These are phyloP conservation scores for Prochilodus magdalenae DNA, from an alignment of 2,113 vertebrate genomes.

Conservation along the genomic window DNA sequence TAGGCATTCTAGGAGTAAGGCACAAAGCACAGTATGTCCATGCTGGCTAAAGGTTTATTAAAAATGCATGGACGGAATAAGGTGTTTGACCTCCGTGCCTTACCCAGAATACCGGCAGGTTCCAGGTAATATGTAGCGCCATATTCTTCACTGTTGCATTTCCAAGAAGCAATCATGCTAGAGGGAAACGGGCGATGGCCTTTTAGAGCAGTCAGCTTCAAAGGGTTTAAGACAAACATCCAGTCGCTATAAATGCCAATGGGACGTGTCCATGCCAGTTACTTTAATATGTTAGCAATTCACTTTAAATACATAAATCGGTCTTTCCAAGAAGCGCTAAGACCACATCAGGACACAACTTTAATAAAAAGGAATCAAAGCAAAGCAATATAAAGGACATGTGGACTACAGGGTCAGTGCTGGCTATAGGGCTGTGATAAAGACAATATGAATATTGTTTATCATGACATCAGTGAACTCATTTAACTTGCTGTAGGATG, in stretches of 20 bases:
- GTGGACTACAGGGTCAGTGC: too few species aligned
- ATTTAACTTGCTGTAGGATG: too few species aligned
- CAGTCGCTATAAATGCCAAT: not conserved
- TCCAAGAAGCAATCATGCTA: not conserved
- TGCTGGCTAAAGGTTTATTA: not conserved
- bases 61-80: not conserved
- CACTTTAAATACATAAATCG: too few species aligned
- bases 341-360: too few species aligned
- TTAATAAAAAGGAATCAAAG: too few species aligned
- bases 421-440: too few species aligned
- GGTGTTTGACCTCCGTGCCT: not conserved
- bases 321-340: too few species aligned
- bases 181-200: not conserved
- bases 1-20: not conserved
- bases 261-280: not conserved
- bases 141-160: not conserved
- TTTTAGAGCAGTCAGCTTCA: not conserved
- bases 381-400: too few species aligned
- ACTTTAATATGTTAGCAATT: too few species aligned
- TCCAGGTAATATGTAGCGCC: too few species aligned
- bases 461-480: too few species aligned
- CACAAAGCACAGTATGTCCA: not conserved
- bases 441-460: too few species aligned
- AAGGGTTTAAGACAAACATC: not conserved
- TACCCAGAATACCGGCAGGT: not conserved